phyloP scores from a whole-genome alignment of 2,113 vertebrate genomes.

The Scopus umbretta region DNA sequence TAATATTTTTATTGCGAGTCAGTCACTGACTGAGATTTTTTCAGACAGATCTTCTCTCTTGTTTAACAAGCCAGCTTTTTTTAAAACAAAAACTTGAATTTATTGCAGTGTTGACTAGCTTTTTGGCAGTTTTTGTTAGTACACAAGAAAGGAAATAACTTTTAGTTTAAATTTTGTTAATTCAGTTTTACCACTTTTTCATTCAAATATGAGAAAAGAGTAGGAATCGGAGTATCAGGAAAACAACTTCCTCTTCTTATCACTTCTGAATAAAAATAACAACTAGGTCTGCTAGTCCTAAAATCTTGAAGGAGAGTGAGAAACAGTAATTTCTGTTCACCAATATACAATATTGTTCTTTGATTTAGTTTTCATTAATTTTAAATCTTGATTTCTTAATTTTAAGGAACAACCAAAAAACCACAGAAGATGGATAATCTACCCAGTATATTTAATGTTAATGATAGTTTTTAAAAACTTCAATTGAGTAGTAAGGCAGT shows the following conservation, averaged over 20 bases:
- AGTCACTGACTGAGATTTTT: not conserved
- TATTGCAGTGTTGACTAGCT: not conserved
- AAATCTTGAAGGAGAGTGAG: not conserved
- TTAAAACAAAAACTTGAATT: not conserved
- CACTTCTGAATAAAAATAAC: not conserved
- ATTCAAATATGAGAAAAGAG: not conserved
- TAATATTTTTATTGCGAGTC: not conserved
- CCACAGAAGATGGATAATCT: not conserved
- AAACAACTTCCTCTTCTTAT: not conserved
- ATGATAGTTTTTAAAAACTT: not conserved
- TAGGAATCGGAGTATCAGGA: not conserved
- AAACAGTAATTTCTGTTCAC: not conserved
- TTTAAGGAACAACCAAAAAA: not conserved
- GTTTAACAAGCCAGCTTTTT: not conserved
- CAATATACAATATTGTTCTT: not conserved
- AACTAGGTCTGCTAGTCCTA: not conserved
- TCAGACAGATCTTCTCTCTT: not conserved
- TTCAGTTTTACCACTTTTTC: not conserved
- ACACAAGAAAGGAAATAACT: not conserved
- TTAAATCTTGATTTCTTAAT: not conserved
- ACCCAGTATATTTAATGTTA: not conserved
- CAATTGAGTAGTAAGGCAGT: not conserved
- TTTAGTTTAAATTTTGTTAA: not conserved
- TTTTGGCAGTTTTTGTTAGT: not conserved
- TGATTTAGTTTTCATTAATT: not conserved